These are phyloP conservation scores for Ellobius talpinus DNA, from an alignment of 2,113 vertebrate genomes.

Conservation along the genomic window DNA sequence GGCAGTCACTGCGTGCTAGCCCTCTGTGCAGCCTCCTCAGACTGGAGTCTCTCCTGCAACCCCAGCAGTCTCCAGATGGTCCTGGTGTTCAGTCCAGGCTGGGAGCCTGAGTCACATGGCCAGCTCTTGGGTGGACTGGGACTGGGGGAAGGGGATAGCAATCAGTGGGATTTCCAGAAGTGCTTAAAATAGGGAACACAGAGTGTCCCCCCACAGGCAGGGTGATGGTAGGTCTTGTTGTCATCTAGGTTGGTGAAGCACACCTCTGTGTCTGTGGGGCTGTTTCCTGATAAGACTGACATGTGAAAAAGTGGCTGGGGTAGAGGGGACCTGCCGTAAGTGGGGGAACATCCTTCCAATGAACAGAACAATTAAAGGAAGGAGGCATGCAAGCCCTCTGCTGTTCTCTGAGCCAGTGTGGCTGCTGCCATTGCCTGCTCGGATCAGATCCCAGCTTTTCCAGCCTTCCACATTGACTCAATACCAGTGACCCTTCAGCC, in stretches of 20 bases:
- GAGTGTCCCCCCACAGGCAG: neutral
- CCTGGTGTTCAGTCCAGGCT: neutral
- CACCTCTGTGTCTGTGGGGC: neutral
- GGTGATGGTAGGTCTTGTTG: neutral
- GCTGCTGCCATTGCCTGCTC: neutral
- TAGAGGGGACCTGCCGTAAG: neutral
- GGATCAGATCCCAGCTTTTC: neutral
- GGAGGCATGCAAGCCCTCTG: neutral
- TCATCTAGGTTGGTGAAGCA: neutral
- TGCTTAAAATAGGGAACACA: neutral
- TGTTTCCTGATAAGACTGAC: neutral
- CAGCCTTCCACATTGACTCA: neutral
- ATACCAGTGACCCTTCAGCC: neutral
- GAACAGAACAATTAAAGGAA: neutral
- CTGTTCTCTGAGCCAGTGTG: neutral
- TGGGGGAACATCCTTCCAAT: neutral
- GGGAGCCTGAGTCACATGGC: neutral
- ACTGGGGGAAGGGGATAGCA: neutral
- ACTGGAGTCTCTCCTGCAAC: neutral
- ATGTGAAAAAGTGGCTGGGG: neutral
- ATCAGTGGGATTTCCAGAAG: neutral
- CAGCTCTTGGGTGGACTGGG: neutral
- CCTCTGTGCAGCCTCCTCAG: neutral
- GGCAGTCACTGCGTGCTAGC: neutral
- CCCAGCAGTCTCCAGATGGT: neutral